These are phyloP conservation scores for Beris chalybata DNA, from an alignment of 2,888 invertebrate genomes.

Conservation along the genomic window DNA sequence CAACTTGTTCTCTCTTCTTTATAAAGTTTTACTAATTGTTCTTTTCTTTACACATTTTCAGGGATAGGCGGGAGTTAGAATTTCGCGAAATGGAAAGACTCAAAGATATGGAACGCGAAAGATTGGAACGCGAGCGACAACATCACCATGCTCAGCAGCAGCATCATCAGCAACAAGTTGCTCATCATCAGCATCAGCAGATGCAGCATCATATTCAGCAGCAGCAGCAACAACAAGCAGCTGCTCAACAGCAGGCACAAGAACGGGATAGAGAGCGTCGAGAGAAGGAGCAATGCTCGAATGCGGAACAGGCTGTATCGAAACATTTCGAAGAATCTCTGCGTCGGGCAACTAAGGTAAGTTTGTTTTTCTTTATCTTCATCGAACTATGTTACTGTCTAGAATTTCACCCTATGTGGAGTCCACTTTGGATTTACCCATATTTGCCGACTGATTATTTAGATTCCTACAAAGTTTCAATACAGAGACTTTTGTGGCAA, in stretches of 20 bases:
- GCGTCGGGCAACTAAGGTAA: slow-evolving; percentile 60
- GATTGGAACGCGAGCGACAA: slow-evolving; percentile 25
- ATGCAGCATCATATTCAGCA: slow-evolving; percentile 28
- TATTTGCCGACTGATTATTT: too few relatives aligned
- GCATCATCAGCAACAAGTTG: slow-evolving; percentile 33
- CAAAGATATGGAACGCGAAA: slow-evolving; percentile 41
- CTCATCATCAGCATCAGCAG: slow-evolving; percentile 35
- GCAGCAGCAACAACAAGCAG: slow-evolving; percentile 13
- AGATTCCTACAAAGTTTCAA: too few relatives aligned
- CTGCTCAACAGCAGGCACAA: not conserved
- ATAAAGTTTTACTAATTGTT: too few relatives aligned
- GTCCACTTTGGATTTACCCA: too few relatives aligned
- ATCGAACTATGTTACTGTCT: too few relatives aligned
- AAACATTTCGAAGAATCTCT: slow-evolving; percentile 90
- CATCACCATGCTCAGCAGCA: slow-evolving; percentile 35
- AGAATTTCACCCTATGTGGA: too few relatives aligned
- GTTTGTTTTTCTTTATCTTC: not conserved
- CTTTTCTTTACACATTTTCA: slow-evolving; percentile 11
- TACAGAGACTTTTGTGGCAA: too few relatives aligned
- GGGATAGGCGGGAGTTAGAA: slow-evolving; percentile 41
- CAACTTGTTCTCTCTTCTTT: too few relatives aligned
- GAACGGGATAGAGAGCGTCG: slow-evolving; percentile 60
- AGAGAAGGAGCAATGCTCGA: slow-evolving; percentile 58
- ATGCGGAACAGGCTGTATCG: slow-evolving; percentile 71
- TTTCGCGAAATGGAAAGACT: slow-evolving; percentile 40